Evolutionary conservation across 1,140 invertebrate species (phyloP), one percentile per base, ranked within the genome.

Genomic region (Pollicipes pollicipes): DNA sequence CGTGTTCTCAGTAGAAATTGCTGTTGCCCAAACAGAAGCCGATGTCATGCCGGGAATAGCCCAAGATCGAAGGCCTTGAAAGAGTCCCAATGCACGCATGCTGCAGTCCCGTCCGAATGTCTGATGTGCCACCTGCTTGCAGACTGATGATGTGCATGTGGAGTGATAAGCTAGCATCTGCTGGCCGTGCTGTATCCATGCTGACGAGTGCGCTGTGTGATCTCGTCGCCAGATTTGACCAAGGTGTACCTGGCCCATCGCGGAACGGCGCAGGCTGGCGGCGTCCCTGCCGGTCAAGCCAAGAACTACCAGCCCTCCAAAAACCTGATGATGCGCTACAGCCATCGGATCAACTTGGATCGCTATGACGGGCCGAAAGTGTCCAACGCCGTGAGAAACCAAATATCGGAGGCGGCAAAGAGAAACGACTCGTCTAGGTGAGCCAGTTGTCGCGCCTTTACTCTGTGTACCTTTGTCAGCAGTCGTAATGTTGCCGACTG

Each of bases 361-460:
- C 30, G 32, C 32, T 31, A 68, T 24, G 30, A 68, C 32, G 16
- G 72, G 72, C 26, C 67, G 75, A 3, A 28, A 71, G 58, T 67
- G 63, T 70, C 71, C 74, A 66, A 67, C 45, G 30, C 68, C 69
- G 68, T 76, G 75, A 75, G 45, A 68, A 66, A 30, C 31, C 70
- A 64, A 26, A 32, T 21, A 8, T 29, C 30, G 74, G 35, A 77
- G 76, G 70, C 69, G 21, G 45, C 45, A 10, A 58, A 58, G 45
- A 58, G 45, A 21, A 21, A 58, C 24, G 45, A 58, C 17, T 58
- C 45, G 17, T 10, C 45, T 21, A 58, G 45, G 45, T 58, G 24
- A 24, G 45, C n/a, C n/a, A n/a, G n/a, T n/a, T n/a, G n/a, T n/a
- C n/a, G n/a, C n/a, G n/a, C n/a, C n/a, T n/a, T n/a, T n/a, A n/a